These are phyloP conservation scores for Carollia perspicillata DNA, from an alignment of 2,113 vertebrate genomes.

Conservation along the genomic window DNA sequence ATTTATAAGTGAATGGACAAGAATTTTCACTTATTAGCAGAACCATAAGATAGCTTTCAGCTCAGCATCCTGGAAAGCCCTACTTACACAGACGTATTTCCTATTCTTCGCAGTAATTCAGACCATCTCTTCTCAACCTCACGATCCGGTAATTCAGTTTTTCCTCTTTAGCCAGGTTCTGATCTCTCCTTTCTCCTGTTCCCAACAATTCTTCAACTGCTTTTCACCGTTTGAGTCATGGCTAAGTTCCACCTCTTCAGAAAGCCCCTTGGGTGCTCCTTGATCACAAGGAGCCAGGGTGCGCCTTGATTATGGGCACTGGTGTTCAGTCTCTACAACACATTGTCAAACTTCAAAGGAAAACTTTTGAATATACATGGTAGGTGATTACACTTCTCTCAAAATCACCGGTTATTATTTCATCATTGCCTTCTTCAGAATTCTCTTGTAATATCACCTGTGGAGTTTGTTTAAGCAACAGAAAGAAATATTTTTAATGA, in stretches of 20 bases:
- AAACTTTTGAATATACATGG: neutral
- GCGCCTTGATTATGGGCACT: neutral
- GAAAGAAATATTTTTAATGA: neutral
- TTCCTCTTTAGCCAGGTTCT: neutral
- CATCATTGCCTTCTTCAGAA: neutral
- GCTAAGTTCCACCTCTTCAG: neutral
- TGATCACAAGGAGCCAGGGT: too few species aligned
- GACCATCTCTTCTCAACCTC: neutral
- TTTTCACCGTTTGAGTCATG: neutral
- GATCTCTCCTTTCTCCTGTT: neutral
- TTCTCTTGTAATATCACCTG: neutral
- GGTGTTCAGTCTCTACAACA: neutral
- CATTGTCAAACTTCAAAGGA: neutral
- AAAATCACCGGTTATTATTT: neutral
- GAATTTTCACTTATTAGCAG: constrained; percentile 20
- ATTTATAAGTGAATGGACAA: neutral
- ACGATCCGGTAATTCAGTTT: neutral
- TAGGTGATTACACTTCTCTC: neutral
- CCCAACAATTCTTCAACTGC: neutral
- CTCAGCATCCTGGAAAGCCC: neutral
- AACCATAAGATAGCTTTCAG: neutral
- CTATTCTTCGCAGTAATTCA: neutral
- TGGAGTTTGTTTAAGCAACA: neutral
- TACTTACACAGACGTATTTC: neutral
- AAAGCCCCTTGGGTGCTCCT: neutral